phyloP scores from a whole-genome alignment of 2,113 vertebrate genomes.

The Genyomyrus donnyi region DNA sequence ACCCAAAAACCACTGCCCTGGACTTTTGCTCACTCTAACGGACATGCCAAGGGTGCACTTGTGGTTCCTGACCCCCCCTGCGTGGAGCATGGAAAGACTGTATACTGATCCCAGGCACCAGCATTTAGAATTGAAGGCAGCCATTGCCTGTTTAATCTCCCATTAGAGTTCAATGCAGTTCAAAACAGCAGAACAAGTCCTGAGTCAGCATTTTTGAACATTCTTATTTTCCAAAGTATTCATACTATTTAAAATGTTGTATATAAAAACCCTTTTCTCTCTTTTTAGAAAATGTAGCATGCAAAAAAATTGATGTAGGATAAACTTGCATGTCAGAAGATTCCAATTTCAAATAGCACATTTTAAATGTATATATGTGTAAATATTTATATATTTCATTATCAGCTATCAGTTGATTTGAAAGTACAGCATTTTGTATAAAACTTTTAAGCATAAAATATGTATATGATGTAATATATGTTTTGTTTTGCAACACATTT shows the following conservation, averaged over 20 bases:
- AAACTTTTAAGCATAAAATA: constrained; percentile 57
- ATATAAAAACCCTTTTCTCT: not conserved
- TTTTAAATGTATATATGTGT: constrained; percentile 19
- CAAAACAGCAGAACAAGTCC: not conserved
- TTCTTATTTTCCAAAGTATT: not conserved
- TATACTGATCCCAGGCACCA: not conserved
- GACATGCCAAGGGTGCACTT: constrained; percentile 22
- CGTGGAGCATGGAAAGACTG: not conserved
- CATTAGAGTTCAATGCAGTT: not conserved
- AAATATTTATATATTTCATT: constrained; percentile 29
- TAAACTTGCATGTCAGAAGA: constrained; percentile 9
- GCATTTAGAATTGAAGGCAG: not conserved
- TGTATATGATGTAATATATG: constrained; percentile 88
- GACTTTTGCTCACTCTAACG: constrained; percentile 39
- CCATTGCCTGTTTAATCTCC: not conserved
- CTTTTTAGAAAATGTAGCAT: constrained; percentile 8
- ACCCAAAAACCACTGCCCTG: constrained; percentile 23
- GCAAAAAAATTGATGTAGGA: not conserved
- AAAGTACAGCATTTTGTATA: constrained; percentile 38
- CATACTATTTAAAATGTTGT: constrained; percentile 15
- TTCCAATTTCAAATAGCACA: not conserved
- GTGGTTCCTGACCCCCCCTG: not conserved
- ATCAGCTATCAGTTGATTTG: not conserved
- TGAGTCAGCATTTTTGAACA: not conserved
- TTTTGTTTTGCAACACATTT: constrained; percentile 25